Evolutionary conservation across 2,888 invertebrate genomes (phyloP).

Genomic region (Eulithis prunata): DNA sequence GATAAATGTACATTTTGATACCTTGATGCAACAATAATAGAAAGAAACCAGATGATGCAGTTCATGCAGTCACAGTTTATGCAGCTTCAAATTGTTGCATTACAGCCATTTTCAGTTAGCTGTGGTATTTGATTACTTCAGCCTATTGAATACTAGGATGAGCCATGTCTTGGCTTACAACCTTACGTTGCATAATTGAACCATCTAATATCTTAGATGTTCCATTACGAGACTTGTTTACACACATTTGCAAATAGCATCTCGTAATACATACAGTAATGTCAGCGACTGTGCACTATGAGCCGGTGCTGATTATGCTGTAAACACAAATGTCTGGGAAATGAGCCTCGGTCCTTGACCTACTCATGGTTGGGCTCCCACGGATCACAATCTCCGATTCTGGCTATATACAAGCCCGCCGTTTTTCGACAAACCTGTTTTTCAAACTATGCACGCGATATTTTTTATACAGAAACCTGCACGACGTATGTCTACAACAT

Average conservation of each 20-base stretch:
- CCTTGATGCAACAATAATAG: too few relatives aligned
- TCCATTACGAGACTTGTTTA: constrained; percentile 40
- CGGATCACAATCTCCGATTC: constrained; percentile 61
- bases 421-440: constrained; percentile 7
- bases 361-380: constrained; percentile 58
- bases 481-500: too few relatives aligned
- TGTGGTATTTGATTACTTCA: constrained; percentile 7
- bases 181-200: constrained; percentile 36
- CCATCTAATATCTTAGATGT: constrained; percentile 41
- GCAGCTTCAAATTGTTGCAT: too few relatives aligned
- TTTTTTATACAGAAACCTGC: background rate
- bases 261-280: constrained; percentile 36
- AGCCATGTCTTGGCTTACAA: constrained; percentile 24
- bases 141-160: background rate
- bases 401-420: constrained; percentile 6
- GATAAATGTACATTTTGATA: background rate
- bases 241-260: constrained; percentile 39
- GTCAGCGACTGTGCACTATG: constrained; percentile 30
- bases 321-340: constrained; percentile 54
- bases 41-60: too few relatives aligned
- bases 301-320: constrained; percentile 13
- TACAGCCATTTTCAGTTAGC: too few relatives aligned
- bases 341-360: constrained; percentile 63
- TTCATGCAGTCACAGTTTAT: too few relatives aligned
- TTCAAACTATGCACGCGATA: background rate